Evolutionary conservation across 2,113 vertebrate genomes (phyloP).

Genomic region (Gadus macrocephalus): DNA sequence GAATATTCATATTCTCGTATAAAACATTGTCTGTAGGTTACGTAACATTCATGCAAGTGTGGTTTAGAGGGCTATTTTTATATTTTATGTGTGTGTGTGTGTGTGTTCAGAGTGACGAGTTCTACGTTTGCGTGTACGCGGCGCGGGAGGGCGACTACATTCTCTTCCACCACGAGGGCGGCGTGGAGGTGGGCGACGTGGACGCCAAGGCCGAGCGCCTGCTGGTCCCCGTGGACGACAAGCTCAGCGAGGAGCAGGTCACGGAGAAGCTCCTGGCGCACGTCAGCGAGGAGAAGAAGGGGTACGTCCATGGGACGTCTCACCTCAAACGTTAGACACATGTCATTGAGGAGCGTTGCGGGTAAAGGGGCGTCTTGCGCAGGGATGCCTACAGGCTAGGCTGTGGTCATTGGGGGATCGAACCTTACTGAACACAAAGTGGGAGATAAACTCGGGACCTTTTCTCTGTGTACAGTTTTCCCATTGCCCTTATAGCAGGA

Average conservation of each 20-base stretch:
- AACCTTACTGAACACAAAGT: no score
- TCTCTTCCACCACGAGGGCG: constrained; percentile 92
- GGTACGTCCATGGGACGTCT: constrained; percentile 64
- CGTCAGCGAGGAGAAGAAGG: constrained; percentile 75
- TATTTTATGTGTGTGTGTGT: neutral
- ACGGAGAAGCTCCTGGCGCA: constrained; percentile 78
- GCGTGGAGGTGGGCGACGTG: constrained; percentile 91
- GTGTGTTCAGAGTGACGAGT: constrained; percentile 84
- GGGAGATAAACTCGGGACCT: no score
- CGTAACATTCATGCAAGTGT: no score
- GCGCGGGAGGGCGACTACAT: constrained; percentile 88
- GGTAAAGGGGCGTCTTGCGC: no score
- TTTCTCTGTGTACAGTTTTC: no score
- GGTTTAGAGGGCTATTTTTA: no score
- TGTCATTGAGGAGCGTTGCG: no score
- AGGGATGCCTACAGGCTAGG: no score
- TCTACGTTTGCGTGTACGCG: constrained; percentile 91
- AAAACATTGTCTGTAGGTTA: no score
- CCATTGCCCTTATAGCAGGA: no score
- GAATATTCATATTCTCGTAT: no score
- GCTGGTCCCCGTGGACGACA: constrained; percentile 82
- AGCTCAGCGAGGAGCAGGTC: constrained; percentile 74
- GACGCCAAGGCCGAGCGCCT: constrained; percentile 89
- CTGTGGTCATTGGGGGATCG: no score
- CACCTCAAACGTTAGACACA: neutral